Evolutionary conservation across 2,797 vertebrate species (phyloP), one percentile per base, ranked within the genome.

Genomic region (Gallinago stenura): DNA sequence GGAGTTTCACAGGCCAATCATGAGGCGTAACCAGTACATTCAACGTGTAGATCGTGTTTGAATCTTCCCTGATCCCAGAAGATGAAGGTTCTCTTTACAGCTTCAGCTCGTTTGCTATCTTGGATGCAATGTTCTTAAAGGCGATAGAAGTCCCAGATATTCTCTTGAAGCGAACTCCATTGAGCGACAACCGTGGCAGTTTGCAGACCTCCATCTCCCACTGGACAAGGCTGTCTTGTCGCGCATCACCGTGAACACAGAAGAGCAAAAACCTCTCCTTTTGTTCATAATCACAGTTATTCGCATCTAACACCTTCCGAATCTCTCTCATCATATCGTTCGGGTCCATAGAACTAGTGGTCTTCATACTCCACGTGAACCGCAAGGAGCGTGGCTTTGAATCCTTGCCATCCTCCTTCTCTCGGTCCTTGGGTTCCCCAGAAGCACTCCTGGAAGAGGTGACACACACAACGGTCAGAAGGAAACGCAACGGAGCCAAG

Each of bases 171-270:
- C 99, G 99, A 75, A 99, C 99, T 62, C 99, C 99, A 3, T 99
- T 99, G 92, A 99, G 99, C 0, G 99, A 99, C 85, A 99, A 98
- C 41, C 99, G 99, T 3, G 99, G 99, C 97, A 99, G 96, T 98
- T 99, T 99, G 98, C 99, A 99, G 87, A 99, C 99, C 88, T 99
- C 99, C 99, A 99, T 99, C 98, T 99, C 99, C 99, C 99, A 99
- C 95, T 99, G 99, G 88, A 99, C 99, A 13, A 99, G 98, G 98
- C 99, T 99, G 95, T 99, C 99, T 97, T 99, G 99, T 81, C 99
- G 98, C 2, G 99, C 99, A 5, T 99, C 99, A 2, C 99, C 99
- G 0, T 99, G 99, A 79, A 99, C 99, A 21, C 99, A 99, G 98
- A 99, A 99, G 43, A 99, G 99, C 97, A 99, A 97, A 98, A 99